A percentile compares a stretch with the other conserved stretches of the same genome.
These are phyloP conservation scores for Scolopax bukidnonensis DNA, from an alignment of 2,797 vertebrate species.

Conservation along the genomic window DNA sequence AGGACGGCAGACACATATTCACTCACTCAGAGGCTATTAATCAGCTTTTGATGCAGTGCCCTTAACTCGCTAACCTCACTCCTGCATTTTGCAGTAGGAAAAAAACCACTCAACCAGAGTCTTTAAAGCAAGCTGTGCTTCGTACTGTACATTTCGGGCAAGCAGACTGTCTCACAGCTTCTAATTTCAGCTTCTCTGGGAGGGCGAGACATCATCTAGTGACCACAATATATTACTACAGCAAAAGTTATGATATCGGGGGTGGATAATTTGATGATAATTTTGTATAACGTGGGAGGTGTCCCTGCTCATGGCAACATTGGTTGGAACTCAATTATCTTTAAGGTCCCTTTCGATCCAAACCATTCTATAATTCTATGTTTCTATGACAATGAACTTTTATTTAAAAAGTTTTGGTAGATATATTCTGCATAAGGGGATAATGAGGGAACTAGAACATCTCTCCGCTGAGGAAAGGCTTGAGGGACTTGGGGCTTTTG, in stretches of 20 bases:
- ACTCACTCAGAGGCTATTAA: conserved; percentile 66
- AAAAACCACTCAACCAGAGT: neutral
- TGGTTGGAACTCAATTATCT: too few relatives aligned
- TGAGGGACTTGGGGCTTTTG: too few relatives aligned
- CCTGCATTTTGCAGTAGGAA: conserved; percentile 8
- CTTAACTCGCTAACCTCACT: conserved; percentile 28
- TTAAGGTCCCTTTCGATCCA: too few relatives aligned
- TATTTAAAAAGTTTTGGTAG: neutral
- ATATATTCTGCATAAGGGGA: neutral
- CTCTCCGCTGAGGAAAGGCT: too few relatives aligned
- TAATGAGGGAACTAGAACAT: too few relatives aligned
- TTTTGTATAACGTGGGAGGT: neutral
- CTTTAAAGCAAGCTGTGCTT: conserved; percentile 18
- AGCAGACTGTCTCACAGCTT: neutral
- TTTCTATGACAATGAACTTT: neutral
- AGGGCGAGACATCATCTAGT: neutral
- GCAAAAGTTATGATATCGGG: neutral
- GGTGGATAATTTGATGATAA: neutral
- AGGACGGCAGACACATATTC: conserved; percentile 54
- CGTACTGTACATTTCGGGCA: neutral
- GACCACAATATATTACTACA: neutral
- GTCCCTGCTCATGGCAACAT: too few relatives aligned
- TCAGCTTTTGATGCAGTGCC: conserved; percentile 58
- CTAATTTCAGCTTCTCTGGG: neutral
- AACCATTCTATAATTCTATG: too few relatives aligned